Evolutionary conservation across 2,888 invertebrate species (phyloP), one percentile per base, ranked within the genome.

Genomic region (Actias luna): DNA sequence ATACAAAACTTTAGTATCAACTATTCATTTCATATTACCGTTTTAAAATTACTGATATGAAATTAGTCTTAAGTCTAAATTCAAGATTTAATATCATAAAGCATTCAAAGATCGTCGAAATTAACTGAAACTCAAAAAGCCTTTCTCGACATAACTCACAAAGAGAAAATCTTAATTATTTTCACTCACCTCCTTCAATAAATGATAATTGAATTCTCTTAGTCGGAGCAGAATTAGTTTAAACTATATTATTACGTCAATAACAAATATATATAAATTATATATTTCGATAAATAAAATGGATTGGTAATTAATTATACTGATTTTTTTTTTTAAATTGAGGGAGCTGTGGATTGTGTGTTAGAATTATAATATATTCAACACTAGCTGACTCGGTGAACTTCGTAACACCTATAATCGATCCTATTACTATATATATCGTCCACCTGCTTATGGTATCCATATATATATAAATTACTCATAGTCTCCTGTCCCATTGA

Each of bases 81-180:
- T 29, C 29, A 12, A 29, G 55, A 55, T 55, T 55, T 29, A 52
- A 55, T 7, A 29, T n/a, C 16, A 16, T 55, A 52, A 52, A 52
- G 16, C 55, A 55, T 55, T 55, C 55, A 29, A 55, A 55, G 29
- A 29, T 55, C n/a, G 55, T 29, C 14, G 29, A 55, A 55, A 55
- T 55, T 55, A 29, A 29, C 8, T 16, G 55, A 55, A 29, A 29
- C 29, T 14, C 25, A 29, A 27, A 52, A 55, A 16, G 52, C 52
- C 14, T 27, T 55, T 55, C 29, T n/a, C 25, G 22, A 25, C 46
- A 29, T 7, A 22, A 22, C n/a, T 55, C 7, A 55, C 55, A 29
- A 55, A 29, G 55, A 29, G 55, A 29, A 55, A 55, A 55, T 55
- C 55, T 16, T 29, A 55, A 29, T 55, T 16, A 55, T 55, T 55